These are phyloP conservation scores for Gymnopithys bicolor DNA, from an alignment of 2,797 vertebrate species.

Conservation along the genomic window DNA sequence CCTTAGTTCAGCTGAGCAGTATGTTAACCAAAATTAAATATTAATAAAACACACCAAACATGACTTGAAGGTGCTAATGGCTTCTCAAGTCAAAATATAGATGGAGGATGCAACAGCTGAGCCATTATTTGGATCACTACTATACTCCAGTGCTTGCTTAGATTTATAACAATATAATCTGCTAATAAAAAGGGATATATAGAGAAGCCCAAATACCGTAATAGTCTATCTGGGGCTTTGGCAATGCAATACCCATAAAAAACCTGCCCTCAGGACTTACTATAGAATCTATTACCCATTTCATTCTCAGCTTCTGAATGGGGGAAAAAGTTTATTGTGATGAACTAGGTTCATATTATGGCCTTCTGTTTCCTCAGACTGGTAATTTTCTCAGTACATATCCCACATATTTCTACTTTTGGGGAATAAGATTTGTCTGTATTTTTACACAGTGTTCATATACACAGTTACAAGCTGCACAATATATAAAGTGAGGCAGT, in stretches of 20 bases:
- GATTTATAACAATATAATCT: constrained; percentile 63
- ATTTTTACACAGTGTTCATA: constrained; percentile 37
- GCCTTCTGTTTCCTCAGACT: constrained; percentile 57
- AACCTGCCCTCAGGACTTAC: constrained; percentile 49
- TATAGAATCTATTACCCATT: constrained; percentile 49
- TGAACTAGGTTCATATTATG: constrained; percentile 51
- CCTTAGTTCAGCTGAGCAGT: constrained; percentile 34
- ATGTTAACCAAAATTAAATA: constrained; percentile 15
- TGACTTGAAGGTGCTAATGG: constrained; percentile 25
- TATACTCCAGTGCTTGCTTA: not conserved
- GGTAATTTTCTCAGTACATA: constrained; percentile 56
- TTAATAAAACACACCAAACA: constrained; percentile 35
- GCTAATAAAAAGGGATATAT: constrained; percentile 51
- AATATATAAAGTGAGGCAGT: constrained; percentile 53
- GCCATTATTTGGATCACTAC: not conserved
- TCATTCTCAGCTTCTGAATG: constrained; percentile 31
- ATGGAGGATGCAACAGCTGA: not conserved
- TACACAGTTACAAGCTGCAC: constrained; percentile 41
- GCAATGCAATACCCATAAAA: constrained; percentile 45
- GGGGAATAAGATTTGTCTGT: constrained; percentile 53
- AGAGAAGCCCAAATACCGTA: constrained; percentile 46
- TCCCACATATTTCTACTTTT: constrained; percentile 53
- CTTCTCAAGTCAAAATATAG: not conserved
- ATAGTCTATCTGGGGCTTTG: constrained; percentile 42
- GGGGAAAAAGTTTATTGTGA: constrained; percentile 34